Evolutionary conservation across 1,140 invertebrate species (phyloP).

Genomic region (Drosophila nebulosa): DNA sequence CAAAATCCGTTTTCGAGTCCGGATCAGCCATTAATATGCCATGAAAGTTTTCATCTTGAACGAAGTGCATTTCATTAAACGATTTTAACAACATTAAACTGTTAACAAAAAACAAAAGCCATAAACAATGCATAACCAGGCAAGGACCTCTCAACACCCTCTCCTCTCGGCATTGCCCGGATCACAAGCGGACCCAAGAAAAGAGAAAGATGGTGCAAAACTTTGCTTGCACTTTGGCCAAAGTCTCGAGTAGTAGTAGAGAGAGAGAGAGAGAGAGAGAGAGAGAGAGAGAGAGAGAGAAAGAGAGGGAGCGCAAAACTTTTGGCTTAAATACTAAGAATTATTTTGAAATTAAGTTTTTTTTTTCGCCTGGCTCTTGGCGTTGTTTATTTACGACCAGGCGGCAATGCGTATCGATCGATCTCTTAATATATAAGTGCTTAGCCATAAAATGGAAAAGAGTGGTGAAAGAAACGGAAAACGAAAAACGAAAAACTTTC

Average conservation of each 20-base stretch:
- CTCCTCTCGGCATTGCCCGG: background rate
- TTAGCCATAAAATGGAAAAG: constrained; percentile 11
- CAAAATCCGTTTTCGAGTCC: constrained; percentile 13
- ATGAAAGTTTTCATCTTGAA: constrained; percentile 34
- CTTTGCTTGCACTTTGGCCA: constrained; percentile 38
- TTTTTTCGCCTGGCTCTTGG: constrained; percentile 35
- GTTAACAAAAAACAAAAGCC: constrained; percentile 59
- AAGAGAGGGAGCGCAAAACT: constrained; percentile 51
- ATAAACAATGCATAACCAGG: constrained; percentile 65
- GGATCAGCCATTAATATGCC: constrained; percentile 55
- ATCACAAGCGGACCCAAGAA: constrained; percentile 27
- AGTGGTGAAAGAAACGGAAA: too few species aligned
- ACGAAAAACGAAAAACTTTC: constrained; percentile 45
- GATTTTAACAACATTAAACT: constrained; percentile 72
- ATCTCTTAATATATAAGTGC: constrained; percentile 44
- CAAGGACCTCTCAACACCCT: background rate
- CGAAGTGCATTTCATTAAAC: constrained; percentile 67
- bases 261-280: too few species aligned
- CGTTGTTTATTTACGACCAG: constrained; percentile 69
- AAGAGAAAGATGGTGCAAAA: constrained; percentile 40
- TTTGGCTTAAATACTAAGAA: constrained; percentile 34
- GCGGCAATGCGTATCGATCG: constrained; percentile 66
- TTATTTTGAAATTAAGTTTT: constrained; percentile 77
- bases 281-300: too few species aligned
- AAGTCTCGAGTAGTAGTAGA: constrained; percentile 15